phyloP scores from a whole-genome alignment of 2,797 vertebrate species.

The Euthynnus affinis region DNA sequence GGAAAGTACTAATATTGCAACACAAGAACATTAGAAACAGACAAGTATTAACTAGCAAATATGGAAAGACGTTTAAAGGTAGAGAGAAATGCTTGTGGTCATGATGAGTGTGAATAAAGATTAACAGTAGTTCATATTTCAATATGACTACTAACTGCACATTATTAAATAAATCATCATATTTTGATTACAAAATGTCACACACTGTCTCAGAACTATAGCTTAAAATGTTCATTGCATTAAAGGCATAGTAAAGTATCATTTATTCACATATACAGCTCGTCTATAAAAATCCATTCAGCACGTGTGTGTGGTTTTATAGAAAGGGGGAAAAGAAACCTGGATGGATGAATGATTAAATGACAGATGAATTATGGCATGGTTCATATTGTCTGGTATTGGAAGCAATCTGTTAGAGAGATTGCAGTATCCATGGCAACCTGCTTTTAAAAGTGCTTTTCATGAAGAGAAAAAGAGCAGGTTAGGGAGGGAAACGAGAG shows the following conservation, averaged over 20 bases:
- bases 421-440: conserved; percentile 85
- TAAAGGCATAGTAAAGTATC: neutral
- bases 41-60: neutral
- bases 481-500: conserved; percentile 59
- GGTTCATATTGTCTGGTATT: conserved; percentile 67
- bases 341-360: conserved; percentile 58
- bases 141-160: neutral
- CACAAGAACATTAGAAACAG: conserved; percentile 6
- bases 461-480: conserved; percentile 64
- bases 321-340: conserved; percentile 8
- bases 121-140: neutral
- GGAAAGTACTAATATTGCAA: conserved; percentile 72
- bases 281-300: conserved; percentile 4
- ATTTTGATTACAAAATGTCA: neutral
- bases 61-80: neutral
- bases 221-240: neutral
- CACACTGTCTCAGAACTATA: no score
- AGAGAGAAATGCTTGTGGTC: neutral
- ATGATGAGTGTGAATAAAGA: neutral
- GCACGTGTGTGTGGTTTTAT: neutral
- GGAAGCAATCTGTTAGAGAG: conserved; percentile 78
- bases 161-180: neutral
- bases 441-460: conserved; percentile 81
- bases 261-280: neutral
- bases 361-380: conserved; percentile 73